A percentile compares a stretch with the other conserved stretches of the same genome.
Evolutionary conservation across 1,140 invertebrate genomes (phyloP).

Genomic region (Drosophila ficusphila): DNA sequence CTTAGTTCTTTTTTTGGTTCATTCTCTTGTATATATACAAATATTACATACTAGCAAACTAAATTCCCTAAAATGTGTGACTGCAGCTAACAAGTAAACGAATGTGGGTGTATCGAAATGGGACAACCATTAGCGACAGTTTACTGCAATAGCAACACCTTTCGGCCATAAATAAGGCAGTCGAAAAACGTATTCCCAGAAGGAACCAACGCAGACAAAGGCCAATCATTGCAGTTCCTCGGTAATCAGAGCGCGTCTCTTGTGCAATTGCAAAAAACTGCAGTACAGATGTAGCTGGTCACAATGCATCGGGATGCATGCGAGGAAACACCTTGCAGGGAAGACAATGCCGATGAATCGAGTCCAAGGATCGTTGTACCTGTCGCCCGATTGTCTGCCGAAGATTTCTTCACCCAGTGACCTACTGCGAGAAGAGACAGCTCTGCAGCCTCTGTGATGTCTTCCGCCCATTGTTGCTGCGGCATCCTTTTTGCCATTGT

Average conservation of each 20-base stretch:
- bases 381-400: slow-evolving; percentile 69
- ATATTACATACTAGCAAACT: no score
- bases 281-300: slow-evolving; percentile 29
- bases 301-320: slow-evolving; percentile 31
- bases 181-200: slow-evolving; percentile 18
- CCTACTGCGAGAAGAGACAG: slow-evolving; percentile 50
- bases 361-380: slow-evolving; percentile 37
- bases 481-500: slow-evolving; percentile 39
- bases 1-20: no score
- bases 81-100: not conserved
- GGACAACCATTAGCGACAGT: slow-evolving; percentile 48
- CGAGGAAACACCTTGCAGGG: slow-evolving; percentile 36
- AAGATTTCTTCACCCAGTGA: slow-evolving; percentile 65
- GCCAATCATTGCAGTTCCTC: slow-evolving; percentile 37
- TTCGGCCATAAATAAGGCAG: slow-evolving; percentile 63
- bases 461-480: slow-evolving; percentile 50
- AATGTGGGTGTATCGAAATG: not conserved
- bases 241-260: slow-evolving; percentile 69
- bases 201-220: slow-evolving; percentile 13
- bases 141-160: slow-evolving; percentile 54
- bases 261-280: slow-evolving; percentile 71
- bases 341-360: slow-evolving; percentile 15
- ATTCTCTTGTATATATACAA: no score
- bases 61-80: not conserved
- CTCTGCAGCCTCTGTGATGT: slow-evolving; percentile 45